Base-by-base conservation (phyloP, 2,113 vertebrate species). In the Indicator maculatus region DNA sequence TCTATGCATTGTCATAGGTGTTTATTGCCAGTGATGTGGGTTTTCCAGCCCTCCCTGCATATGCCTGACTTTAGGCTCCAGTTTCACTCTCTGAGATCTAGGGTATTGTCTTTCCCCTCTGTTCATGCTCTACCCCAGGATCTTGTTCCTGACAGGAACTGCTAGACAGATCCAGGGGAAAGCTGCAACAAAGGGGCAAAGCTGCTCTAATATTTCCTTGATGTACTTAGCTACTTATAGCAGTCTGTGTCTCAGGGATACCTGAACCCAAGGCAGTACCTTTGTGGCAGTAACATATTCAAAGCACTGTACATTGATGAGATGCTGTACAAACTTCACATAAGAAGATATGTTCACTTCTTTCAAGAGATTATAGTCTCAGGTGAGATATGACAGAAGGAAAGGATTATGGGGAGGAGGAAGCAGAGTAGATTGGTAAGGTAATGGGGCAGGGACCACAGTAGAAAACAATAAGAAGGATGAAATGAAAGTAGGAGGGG, bases 331-430 rank as follows among this genome's bases (percentile, higher is more conserved):
- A 52, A 85, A 70, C 36, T 16, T 72, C n/a, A 39, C 2, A 0
- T 65, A 75, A 91, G 27, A 76, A 41, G 31, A 44, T 74, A 53
- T 15, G 5, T 11, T 82, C 27, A 9, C 73, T 88, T 71, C 21
- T 73, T 4, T 74, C 41, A 86, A 58, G 45, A 70, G 50, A 64
- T 69, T 78, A n/a, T 1, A 0, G 16, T 67, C 83, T 86, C 26
- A 55, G 39, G 18, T 89, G 56, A 77, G 89, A 53, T 0, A 0
- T 27, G 71, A 26, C 16, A n/a, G 47, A 56, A 8, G 16, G 23
- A 78, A 87, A 59, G 4, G 52, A 18, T 89, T 72, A 12, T 70
- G 65, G 6, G 24, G 70, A 66, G 24, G 8, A 93, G 11, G 23
- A 88, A 80, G 50, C 28, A 80, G 65, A 86, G 15, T 20, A 59